A percentile compares a stretch with the other conserved stretches of the same genome.
phyloP scores from a whole-genome alignment of 2,797 vertebrate genomes.

The Rhynchotus rufescens region DNA sequence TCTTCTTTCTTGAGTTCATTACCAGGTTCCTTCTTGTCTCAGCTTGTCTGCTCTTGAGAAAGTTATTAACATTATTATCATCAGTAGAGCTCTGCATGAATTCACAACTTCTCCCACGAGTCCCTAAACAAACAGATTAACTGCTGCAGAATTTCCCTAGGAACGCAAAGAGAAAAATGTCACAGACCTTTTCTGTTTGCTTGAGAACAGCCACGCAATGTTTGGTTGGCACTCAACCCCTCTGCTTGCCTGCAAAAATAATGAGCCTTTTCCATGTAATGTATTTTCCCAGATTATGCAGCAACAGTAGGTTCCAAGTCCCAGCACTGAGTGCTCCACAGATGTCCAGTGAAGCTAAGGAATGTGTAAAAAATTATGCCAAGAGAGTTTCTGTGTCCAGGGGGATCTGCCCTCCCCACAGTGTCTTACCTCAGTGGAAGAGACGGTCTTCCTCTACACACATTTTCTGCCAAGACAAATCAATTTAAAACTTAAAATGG shows the following conservation, averaged over 20 bases:
- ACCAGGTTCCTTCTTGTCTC: neutral
- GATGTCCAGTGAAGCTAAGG: neutral
- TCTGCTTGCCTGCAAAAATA: conserved; percentile 2
- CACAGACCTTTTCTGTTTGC: conserved; percentile 3
- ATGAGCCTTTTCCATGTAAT: neutral
- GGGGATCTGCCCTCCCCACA: neutral
- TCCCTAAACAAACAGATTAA: conserved; percentile 1
- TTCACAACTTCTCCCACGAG: neutral
- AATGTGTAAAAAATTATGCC: neutral
- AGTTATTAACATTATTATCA: neutral
- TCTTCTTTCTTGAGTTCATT: neutral
- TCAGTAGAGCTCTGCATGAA: neutral
- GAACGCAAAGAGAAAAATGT: neutral
- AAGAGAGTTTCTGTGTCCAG: neutral
- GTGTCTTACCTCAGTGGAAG: neutral
- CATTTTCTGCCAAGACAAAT: neutral
- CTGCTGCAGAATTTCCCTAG: neutral
- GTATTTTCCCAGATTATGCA: neutral
- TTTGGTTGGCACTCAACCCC: neutral
- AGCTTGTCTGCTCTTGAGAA: neutral
- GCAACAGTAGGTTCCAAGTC: neutral
- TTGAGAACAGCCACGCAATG: neutral
- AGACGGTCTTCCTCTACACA: neutral
- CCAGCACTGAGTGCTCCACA: neutral
- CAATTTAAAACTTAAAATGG: conserved; percentile 3